Evolutionary conservation across 2,113 vertebrate species (phyloP), one percentile per base, ranked within the genome.

Genomic region (Cyphotilapia sp.): DNA sequence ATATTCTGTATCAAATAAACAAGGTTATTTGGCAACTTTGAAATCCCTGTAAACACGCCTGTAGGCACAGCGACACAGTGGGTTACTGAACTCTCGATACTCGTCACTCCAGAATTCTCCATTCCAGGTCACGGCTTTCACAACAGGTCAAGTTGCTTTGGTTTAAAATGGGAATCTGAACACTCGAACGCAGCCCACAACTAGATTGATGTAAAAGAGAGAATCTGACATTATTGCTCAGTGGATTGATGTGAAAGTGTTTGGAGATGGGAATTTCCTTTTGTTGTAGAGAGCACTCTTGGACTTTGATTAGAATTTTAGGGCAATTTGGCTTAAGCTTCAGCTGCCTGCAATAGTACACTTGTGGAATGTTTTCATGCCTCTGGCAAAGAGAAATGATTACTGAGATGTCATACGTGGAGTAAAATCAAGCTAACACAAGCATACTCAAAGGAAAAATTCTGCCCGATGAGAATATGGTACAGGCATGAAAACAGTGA

Each of bases 41-140:
- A 84, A 91, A 89, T 94, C 87, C 84, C 90, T 93, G 93, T 95
- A 90, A 95, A 92, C 87, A 35, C 59, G 10, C 66, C 63, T 87
- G 92, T 86, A 88, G 93, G 92, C 93, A 94, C 91, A 92, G 91
- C 9, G 90, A 91, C 85, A 84, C 90, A 74, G 85, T 24, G 80
- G 33, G 69, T 88, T 56, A 83, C 87, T 86, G 84, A 92, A 87
- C 86, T 84, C 84, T 87, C 54, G 9, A 82, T 85, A 76, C 66
- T 61, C 11, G 63, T 66, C 78, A 14, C 66, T 78, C 85, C 24
- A 81, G 54, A 89, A 76, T 69, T 69, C 63, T 84, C 90, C 82
- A 51, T 92, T 90, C 91, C 91, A 86, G 89, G 80, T 84, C n/a
- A 22, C 19, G 53, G 89, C 93, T 35, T 86, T 66, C 38, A 78